Percentiles rank a stretch among this genome's conserved stretches.
phyloP scores from a whole-genome alignment of 2,888 invertebrate genomes.

The Neelides folsomi region DNA sequence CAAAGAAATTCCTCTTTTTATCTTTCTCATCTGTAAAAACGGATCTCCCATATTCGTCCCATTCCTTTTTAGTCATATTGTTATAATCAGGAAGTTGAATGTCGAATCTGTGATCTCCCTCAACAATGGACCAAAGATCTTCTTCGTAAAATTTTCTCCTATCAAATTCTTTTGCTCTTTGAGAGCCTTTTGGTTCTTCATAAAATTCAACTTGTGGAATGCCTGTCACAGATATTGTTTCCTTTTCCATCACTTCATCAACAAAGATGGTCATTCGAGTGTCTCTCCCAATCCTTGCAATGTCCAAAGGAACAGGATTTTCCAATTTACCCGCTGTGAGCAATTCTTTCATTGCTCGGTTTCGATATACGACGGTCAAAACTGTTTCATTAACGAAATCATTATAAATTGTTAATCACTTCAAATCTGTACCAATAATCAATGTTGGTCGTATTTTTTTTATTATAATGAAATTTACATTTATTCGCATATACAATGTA shows the following conservation, averaged over 20 bases:
- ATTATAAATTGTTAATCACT: too few relatives aligned
- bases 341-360: constrained; percentile 22
- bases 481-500: constrained; percentile 26
- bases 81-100: constrained; percentile 27
- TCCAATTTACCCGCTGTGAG: constrained; percentile 19
- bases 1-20: constrained; percentile 27
- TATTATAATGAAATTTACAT: constrained; percentile 13
- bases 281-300: constrained; percentile 15
- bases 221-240: constrained; percentile 3
- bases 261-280: constrained; percentile 24
- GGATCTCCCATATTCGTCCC: constrained; percentile 29
- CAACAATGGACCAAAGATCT: constrained; percentile 26
- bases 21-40: constrained; percentile 23
- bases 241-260: constrained; percentile 12
- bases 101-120: constrained; percentile 27
- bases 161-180: constrained; percentile 23
- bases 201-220: constrained; percentile 16
- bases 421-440: too few relatives aligned
- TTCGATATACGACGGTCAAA: constrained; percentile 26
- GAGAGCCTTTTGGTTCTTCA: constrained; percentile 25
- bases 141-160: constrained; percentile 14
- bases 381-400: too few relatives aligned
- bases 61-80: constrained; percentile 29
- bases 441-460: neutral
- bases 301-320: constrained; percentile 15